phyloP scores from a whole-genome alignment of 2,888 invertebrate genomes.

The Caenorhabditis parvicauda region DNA sequence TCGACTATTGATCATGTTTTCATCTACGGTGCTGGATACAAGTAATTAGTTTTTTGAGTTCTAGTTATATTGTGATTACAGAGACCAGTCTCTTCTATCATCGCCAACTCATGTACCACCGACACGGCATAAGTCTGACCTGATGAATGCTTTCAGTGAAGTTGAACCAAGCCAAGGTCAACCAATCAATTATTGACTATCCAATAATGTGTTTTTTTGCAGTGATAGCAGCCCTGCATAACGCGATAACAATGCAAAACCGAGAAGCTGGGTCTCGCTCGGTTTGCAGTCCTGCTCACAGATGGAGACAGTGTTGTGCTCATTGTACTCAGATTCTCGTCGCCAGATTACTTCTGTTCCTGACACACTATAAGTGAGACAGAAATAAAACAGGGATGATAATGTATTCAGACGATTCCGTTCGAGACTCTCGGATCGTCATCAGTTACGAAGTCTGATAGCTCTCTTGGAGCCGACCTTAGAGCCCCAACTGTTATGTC shows the following conservation, averaged over 20 bases:
- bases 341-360: slow-evolving; percentile 70
- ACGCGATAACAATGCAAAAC: slow-evolving; percentile 71
- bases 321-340: slow-evolving; percentile 58
- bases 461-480: slow-evolving; percentile 71
- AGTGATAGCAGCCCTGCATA: slow-evolving; percentile 69
- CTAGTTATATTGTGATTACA: slow-evolving; percentile 1
- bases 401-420: slow-evolving; percentile 68
- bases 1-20: slow-evolving; percentile 52
- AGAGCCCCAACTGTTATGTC: slow-evolving; percentile 72
- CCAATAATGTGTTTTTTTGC: slow-evolving; percentile 52
- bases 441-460: slow-evolving; percentile 69
- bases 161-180: slow-evolving; percentile 58
- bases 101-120: slow-evolving; percentile 41
- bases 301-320: slow-evolving; percentile 66
- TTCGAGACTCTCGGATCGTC: slow-evolving; percentile 68
- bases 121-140: slow-evolving; percentile 44
- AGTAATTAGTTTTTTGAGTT: slow-evolving; percentile 7
- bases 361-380: slow-evolving; percentile 66
- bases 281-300: slow-evolving; percentile 70
- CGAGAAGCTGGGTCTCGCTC: slow-evolving; percentile 69
- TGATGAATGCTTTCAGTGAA: slow-evolving; percentile 50
- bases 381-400: too few species aligned
- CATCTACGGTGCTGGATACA: slow-evolving; percentile 43
- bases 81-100: slow-evolving; percentile 32
- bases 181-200: too few species aligned